Evolutionary conservation across 35 echinoderm and acorn worm species (phyloP), one percentile per base, ranked within the genome.

Genomic region (Acanthaster planci): DNA sequence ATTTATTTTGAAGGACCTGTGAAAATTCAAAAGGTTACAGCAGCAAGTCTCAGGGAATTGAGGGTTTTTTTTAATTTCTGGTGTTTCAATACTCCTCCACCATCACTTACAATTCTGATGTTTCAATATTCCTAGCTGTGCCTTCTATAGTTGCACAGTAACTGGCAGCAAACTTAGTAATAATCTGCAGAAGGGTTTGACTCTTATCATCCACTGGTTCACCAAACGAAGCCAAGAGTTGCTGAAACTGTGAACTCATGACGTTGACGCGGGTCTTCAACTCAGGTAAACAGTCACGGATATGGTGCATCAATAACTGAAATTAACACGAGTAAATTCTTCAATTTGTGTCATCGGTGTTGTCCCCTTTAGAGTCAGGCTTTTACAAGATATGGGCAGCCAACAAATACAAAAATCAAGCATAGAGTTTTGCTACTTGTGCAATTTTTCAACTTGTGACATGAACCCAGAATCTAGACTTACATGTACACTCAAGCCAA

Each of bases 121-220:
- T 94, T 81, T 93, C 96, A 80, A 99, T 97, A 87, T 94, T 99
- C 50, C 85, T 99, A 39, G 96, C 89, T 31, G 96, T 99, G 64
- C 96, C 96, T 53, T 99, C 92, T 34, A 99, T 94, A 50, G 96
- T 99, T 3, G 96, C 96, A 80, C 96, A 99, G 57, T 99, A 99
- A 40, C 93, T 88, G 2, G 96, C 81, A 75, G 96, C 96, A 94
- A 99, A 99, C 86, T 94, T 99, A 18, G 96, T 99, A 47, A 94
- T 99, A 8, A 99, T 99, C 54, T 99, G 96, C 36, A 97, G 87
- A 9, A 99, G 82, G 8, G 91, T 99, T 39, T 99, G 96, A 86
- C 89, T 94, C 72, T 93, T 94, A 40, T 99, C 96, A 15, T 94
- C 96, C 3, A 99, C 92, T 0, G 96, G 96, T 80, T 99, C 96